A percentile compares a stretch with the other conserved stretches of the same genome.
These are phyloP conservation scores for Hypselothyrea guttata DNA, from an alignment of 2,888 invertebrate species.

Conservation along the genomic window DNA sequence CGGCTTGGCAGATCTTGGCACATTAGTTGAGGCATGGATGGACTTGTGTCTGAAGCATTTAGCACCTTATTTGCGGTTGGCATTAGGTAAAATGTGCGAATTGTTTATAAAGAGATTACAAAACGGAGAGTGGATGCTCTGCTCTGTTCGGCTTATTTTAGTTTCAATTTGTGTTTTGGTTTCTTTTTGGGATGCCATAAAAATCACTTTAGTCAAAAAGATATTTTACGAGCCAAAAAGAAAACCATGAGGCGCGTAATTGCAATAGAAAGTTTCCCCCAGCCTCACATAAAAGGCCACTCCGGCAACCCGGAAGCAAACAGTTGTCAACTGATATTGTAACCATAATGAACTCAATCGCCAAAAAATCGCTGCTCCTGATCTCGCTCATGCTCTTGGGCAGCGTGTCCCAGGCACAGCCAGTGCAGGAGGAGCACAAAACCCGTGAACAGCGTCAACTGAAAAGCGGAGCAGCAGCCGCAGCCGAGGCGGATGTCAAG, in stretches of 20 bases:
- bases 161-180: constrained; percentile 15
- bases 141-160: constrained; percentile 51
- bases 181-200: constrained; percentile 44
- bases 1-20: no score
- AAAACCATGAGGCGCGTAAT: constrained; percentile 45
- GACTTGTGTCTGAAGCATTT: constrained; percentile 53
- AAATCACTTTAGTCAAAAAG: constrained; percentile 40
- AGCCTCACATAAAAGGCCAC: constrained; percentile 58
- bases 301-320: constrained; percentile 57
- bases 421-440: constrained; percentile 37
- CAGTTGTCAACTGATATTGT: constrained; percentile 48
- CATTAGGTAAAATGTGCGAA: constrained; percentile 75
- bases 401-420: constrained; percentile 32
- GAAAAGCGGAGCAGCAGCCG: constrained; percentile 28
- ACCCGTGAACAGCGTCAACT: constrained; percentile 56
- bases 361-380: constrained; percentile 36
- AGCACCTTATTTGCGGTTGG: constrained; percentile 72
- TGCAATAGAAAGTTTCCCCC: constrained; percentile 63
- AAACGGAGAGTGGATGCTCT: constrained; percentile 52
- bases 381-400: constrained; percentile 36
- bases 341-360: constrained; percentile 54
- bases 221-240: constrained; percentile 51
- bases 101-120: constrained; percentile 78
- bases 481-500: constrained; percentile 56
- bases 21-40: neutral